Conservation (phyloP, 2,797 vertebrate genomes). For the Gila robusta region DNA sequence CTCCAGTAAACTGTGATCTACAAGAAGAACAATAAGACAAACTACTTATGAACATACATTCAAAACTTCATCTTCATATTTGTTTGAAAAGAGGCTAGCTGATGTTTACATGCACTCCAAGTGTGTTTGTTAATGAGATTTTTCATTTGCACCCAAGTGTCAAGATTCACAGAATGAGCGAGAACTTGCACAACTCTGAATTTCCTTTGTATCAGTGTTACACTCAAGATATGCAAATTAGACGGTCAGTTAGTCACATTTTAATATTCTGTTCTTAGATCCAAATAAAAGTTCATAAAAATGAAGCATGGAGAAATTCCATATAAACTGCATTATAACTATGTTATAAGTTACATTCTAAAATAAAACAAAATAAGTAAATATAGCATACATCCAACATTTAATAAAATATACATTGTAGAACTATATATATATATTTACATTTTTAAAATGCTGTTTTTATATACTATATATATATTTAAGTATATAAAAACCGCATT, state of each 20-base stretch:
- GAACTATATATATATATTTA: too few species aligned
- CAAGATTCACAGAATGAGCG: neutral
- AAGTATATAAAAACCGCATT: neutral
- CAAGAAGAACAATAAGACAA: slow-evolving; percentile 8
- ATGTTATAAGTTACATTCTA: neutral
- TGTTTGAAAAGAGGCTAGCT: neutral
- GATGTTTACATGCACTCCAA: neutral
- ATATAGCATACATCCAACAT: neutral
- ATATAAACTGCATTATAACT: neutral
- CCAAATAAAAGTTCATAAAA: neutral
- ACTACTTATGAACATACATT: neutral
- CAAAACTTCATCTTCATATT: neutral
- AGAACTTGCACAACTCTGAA: neutral
- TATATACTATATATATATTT: too few species aligned
- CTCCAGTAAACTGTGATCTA: slow-evolving; percentile 83
- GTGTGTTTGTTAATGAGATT: neutral
- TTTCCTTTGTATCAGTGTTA: neutral
- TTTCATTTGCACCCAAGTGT: slow-evolving; percentile 41
- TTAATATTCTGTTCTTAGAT: neutral
- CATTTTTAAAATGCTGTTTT: too few species aligned
- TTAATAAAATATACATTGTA: neutral
- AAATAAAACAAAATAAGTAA: neutral
- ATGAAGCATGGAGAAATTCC: neutral
- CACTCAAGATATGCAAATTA: neutral
- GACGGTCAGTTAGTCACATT: neutral